Evolutionary conservation across 1,140 invertebrate genomes (phyloP).

Genomic region (Neodiprion lecontei): DNA sequence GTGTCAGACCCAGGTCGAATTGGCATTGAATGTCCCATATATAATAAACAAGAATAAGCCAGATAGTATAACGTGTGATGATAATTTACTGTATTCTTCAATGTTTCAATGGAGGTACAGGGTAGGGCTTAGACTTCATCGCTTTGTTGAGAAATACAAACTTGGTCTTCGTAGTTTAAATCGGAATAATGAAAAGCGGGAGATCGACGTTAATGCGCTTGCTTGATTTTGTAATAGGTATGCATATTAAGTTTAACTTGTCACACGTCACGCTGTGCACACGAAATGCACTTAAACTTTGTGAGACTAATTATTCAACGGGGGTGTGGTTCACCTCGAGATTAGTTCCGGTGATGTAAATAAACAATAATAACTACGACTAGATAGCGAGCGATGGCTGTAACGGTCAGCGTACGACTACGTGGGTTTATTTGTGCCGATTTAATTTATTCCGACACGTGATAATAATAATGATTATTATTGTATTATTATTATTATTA

Average conservation of each 20-base stretch:
- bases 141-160: constrained; percentile 38
- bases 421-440: constrained; percentile 59
- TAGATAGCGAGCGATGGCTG: constrained; percentile 15
- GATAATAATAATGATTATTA: background rate
- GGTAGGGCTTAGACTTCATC: constrained; percentile 54
- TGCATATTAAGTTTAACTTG: background rate
- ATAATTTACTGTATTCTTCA: constrained; percentile 37
- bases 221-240: background rate
- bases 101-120: constrained; percentile 59
- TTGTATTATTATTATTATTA: too few relatives aligned
- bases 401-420: constrained; percentile 43
- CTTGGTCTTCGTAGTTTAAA: background rate
- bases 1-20: too few relatives aligned
- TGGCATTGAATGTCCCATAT: too few relatives aligned
- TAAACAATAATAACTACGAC: background rate
- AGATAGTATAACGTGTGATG: too few relatives aligned
- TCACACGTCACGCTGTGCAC: background rate
- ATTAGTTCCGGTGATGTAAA: background rate
- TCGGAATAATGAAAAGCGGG: background rate
- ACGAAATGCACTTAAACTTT: too few relatives aligned
- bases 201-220: background rate
- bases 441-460: constrained; percentile 56
- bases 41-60: constrained; percentile 8
- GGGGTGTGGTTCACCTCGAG: background rate
- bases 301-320: too few relatives aligned